phyloP scores from a whole-genome alignment of 64 coral and sea anemone genomes.

The Hydrozoanthus tunicans region DNA sequence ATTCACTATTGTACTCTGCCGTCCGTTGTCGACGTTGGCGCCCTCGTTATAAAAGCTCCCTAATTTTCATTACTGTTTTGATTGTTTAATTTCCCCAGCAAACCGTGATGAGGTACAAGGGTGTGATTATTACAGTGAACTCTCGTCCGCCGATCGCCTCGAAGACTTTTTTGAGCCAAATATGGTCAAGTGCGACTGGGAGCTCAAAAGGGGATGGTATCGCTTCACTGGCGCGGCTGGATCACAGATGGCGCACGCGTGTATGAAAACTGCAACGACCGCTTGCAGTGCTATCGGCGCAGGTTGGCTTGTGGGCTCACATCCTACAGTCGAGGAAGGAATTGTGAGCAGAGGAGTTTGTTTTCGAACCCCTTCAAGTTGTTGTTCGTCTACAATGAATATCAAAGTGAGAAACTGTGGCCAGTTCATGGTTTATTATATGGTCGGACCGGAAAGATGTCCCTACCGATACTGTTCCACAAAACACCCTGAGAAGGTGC shows the following conservation, averaged over 20 bases:
- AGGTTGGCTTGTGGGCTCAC: conserved; percentile 29
- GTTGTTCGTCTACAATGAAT: conserved; percentile 12
- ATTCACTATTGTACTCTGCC: no score
- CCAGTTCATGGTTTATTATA: conserved; percentile 24
- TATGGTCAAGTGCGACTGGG: conserved; percentile 32
- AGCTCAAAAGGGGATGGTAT: conserved; percentile 23
- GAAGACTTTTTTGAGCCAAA: conserved; percentile 35
- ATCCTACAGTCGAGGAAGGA: conserved; percentile 11
- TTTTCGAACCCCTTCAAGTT: conserved; percentile 12
- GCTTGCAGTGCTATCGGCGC: conserved; percentile 40
- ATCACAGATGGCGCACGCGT: conserved; percentile 16
- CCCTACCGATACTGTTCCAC: conserved; percentile 42
- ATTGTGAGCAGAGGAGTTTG: conserved; percentile 43
- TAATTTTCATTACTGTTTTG: no score
- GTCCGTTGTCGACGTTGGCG: no score
- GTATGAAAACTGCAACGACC: not conserved
- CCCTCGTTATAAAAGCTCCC: no score
- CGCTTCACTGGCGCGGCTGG: conserved; percentile 31
- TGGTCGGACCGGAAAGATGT: not conserved
- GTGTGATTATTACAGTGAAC: conserved; percentile 16
- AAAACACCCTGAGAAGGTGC: not conserved
- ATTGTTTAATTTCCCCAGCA: not conserved
- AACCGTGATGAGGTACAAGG: not conserved
- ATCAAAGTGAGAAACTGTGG: conserved; percentile 58
- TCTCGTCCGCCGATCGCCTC: not conserved